These are phyloP conservation scores for Cichladusa arquata DNA, from an alignment of 2,113 vertebrate species.

Conservation along the genomic window DNA sequence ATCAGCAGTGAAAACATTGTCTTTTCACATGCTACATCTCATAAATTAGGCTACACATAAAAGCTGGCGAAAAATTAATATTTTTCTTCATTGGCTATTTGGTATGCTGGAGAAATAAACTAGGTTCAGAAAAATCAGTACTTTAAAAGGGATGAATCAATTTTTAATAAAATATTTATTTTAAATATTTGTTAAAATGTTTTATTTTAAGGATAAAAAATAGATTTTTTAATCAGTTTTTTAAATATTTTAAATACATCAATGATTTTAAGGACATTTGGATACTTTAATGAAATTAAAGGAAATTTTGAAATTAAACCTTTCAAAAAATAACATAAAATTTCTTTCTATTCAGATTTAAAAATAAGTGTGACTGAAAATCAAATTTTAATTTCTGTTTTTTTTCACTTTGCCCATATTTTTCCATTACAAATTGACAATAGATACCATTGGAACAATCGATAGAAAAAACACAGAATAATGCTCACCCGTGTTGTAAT, in stretches of 20 bases:
- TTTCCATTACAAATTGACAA: background rate
- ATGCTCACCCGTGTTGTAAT: slow-evolving; percentile 94
- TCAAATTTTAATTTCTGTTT: background rate
- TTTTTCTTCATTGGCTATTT: background rate
- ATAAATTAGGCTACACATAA: background rate
- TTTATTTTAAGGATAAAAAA: background rate
- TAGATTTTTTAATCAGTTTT: background rate
- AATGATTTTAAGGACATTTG: background rate
- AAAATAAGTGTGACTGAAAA: background rate
- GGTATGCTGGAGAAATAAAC: background rate
- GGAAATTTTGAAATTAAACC: background rate
- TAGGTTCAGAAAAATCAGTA: background rate
- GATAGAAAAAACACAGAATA: background rate
- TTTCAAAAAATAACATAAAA: background rate
- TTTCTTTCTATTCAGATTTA: background rate
- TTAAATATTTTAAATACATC: background rate
- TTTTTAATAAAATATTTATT: background rate
- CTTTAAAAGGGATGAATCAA: background rate
- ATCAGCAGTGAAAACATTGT: background rate
- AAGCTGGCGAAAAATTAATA: background rate
- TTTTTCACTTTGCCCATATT: background rate
- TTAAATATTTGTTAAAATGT: background rate
- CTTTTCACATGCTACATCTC: background rate
- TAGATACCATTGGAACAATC: background rate
- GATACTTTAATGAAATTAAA: background rate